A percentile compares a stretch with the other conserved stretches of the same genome.
Evolutionary conservation across 1,140 invertebrate species (phyloP).

Genomic region (Drosophila navojoa): DNA sequence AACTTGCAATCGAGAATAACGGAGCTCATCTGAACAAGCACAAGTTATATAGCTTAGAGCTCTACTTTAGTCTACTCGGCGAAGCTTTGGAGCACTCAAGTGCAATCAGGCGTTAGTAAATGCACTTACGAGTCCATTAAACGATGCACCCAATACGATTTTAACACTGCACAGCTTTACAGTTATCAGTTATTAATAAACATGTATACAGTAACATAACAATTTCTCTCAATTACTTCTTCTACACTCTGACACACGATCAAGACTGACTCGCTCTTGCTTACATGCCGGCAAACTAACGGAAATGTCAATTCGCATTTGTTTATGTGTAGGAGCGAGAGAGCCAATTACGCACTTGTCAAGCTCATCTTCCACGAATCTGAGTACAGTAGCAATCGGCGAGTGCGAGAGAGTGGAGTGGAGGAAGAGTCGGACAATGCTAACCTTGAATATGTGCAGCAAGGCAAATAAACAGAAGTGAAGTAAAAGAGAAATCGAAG

Average conservation of each 20-base stretch:
- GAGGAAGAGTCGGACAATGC: not conserved
- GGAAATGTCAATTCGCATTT: not conserved
- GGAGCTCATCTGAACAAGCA: too few relatives aligned
- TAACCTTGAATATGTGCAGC: not conserved
- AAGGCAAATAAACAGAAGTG: too few relatives aligned
- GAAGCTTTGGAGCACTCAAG: not conserved
- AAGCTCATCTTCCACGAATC: not conserved
- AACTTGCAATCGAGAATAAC: not conserved
- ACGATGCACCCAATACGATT: not conserved
- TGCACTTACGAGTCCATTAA: slow-evolving; percentile 1
- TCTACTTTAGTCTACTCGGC: too few relatives aligned
- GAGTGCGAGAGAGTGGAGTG: not conserved
- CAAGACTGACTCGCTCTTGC: not conserved
- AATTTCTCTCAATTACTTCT: not conserved
- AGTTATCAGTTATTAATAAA: not conserved
- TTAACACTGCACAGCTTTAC: not conserved
- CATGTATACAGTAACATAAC: not conserved
- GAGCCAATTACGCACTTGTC: not conserved
- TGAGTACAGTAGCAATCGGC: not conserved
- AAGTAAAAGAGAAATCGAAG: too few relatives aligned
- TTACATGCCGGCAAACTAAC: not conserved
- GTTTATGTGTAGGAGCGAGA: not conserved
- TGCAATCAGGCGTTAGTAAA: not conserved
- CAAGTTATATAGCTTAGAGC: too few relatives aligned
- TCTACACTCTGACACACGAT: not conserved